Conservation (phyloP, 2,888 invertebrate genomes). For the Mactromeris polynyma region DNA sequence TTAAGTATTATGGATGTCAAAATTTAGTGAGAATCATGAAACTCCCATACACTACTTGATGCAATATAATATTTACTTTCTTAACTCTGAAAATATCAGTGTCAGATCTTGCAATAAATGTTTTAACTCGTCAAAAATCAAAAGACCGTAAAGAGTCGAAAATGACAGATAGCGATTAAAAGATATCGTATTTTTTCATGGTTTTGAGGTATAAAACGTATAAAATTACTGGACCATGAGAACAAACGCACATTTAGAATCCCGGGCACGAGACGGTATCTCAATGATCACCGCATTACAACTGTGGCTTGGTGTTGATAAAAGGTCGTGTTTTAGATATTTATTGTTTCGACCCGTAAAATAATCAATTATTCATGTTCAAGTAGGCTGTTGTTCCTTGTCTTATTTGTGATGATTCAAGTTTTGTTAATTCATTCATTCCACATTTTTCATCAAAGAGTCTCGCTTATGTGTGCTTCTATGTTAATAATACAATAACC, state of each 20-base stretch:
- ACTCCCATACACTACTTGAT: neutral
- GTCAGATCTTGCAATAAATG: constrained; percentile 11
- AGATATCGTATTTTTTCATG: constrained; percentile 15
- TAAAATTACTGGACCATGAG: neutral
- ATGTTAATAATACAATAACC: too few relatives aligned
- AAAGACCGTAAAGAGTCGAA: neutral
- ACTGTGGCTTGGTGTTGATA: neutral
- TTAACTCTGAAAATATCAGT: neutral
- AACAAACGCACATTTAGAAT: neutral
- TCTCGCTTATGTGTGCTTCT: too few relatives aligned
- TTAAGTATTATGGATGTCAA: neutral
- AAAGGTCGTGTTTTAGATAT: neutral
- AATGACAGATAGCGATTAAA: constrained; percentile 12
- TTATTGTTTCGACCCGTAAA: neutral
- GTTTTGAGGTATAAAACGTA: neutral
- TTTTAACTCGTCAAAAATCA: constrained; percentile 13
- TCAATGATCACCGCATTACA: neutral
- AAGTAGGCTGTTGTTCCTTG: neutral
- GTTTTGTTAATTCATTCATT: neutral
- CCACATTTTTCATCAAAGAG: neutral
- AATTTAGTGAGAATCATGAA: neutral
- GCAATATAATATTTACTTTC: constrained; percentile 1
- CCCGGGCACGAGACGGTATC: neutral
- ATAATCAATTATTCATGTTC: neutral
- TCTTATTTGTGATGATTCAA: neutral